Evolutionary conservation across 2,797 vertebrate species (phyloP).

Genomic region (Etheostoma nigrum): DNA sequence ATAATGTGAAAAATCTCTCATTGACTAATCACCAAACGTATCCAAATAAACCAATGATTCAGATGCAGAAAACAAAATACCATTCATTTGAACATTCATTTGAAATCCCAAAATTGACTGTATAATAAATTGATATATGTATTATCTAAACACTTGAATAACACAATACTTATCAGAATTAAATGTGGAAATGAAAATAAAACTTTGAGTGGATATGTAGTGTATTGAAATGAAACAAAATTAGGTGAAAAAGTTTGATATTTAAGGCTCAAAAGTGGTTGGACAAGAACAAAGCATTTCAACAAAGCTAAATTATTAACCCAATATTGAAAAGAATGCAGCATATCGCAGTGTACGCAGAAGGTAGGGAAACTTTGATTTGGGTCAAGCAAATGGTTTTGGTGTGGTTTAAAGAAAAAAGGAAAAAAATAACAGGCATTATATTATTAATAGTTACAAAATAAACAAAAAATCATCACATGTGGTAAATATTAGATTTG

Average conservation of each 20-base stretch:
- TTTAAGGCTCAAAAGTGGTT: not conserved
- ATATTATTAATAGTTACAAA: no score
- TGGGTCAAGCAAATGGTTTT: not conserved
- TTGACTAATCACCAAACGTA: not conserved
- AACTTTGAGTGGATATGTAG: not conserved
- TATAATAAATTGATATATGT: not conserved
- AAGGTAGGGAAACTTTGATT: not conserved
- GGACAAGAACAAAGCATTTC: not conserved
- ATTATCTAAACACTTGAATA: conserved; percentile 24
- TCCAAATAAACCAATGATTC: not conserved
- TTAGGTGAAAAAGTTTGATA: not conserved
- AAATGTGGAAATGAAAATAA: not conserved
- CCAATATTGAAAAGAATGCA: not conserved
- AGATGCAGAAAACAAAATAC: not conserved
- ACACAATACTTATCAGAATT: conserved; percentile 23
- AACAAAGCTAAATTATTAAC: not conserved
- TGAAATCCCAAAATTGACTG: not conserved
- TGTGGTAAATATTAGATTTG: not conserved
- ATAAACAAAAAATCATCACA: no score
- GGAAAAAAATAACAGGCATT: not conserved
- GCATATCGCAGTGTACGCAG: no score
- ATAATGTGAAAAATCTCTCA: not conserved
- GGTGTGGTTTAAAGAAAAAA: not conserved
- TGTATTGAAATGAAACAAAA: conserved; percentile 11
- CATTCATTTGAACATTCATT: not conserved